These are phyloP conservation scores for Lasioglossum villosulum DNA, from an alignment of 2,888 invertebrate genomes.

Conservation along the genomic window DNA sequence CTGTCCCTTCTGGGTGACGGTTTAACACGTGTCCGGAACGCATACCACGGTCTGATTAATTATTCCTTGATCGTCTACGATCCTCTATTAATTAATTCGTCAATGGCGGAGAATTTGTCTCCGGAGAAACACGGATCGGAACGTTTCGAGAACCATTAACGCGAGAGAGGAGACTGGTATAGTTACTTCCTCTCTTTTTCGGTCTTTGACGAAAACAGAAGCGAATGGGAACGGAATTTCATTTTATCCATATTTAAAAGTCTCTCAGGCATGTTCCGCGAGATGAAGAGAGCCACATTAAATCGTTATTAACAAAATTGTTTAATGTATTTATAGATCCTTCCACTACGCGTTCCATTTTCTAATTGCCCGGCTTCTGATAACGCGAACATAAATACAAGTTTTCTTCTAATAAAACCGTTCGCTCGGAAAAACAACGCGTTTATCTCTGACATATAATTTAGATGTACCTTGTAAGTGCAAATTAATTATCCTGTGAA, in stretches of 20 bases:
- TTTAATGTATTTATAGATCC: neutral
- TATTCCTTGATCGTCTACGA: slow-evolving; percentile 23
- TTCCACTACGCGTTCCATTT: neutral
- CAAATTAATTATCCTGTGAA: neutral
- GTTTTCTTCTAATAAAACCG: neutral
- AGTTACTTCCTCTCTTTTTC: neutral
- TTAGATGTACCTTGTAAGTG: neutral
- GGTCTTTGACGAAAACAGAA: neutral
- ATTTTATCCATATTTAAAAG: slow-evolving; percentile 1
- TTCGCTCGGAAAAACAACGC: neutral
- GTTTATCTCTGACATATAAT: neutral
- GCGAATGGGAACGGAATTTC: neutral
- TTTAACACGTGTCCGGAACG: slow-evolving; percentile 50
- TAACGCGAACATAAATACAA: neutral
- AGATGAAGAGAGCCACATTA: neutral
- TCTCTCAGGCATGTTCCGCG: neutral
- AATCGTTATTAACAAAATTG: slow-evolving; percentile 1
- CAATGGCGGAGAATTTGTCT: neutral
- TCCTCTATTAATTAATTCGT: slow-evolving; percentile 34
- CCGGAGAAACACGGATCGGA: neutral
- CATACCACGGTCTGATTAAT: slow-evolving; percentile 44
- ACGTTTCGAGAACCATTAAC: neutral
- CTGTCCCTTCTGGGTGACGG: slow-evolving; percentile 36
- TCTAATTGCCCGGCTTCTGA: neutral
- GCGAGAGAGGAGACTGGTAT: neutral